Evolutionary conservation across 2,113 vertebrate species (phyloP).

Genomic region (Crypturellus undulatus): DNA sequence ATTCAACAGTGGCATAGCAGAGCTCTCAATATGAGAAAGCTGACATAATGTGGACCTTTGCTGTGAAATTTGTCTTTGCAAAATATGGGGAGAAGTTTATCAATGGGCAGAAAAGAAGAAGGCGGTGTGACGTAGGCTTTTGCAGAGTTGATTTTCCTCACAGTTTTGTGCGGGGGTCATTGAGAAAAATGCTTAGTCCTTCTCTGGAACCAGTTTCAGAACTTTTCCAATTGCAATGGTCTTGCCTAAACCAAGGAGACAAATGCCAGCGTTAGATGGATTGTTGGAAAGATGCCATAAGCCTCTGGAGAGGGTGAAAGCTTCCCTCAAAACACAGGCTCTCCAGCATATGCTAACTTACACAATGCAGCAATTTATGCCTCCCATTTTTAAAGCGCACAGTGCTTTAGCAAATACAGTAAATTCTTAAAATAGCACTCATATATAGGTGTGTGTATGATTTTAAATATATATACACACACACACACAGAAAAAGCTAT

Average conservation of each 20-base stretch:
- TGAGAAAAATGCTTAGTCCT: constrained; percentile 90
- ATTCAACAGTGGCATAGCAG: constrained; percentile 97
- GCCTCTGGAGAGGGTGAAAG: not conserved
- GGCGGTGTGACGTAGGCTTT: constrained; percentile 88
- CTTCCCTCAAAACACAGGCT: not conserved
- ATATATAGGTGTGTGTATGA: too few species aligned
- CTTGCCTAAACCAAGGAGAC: constrained; percentile 86
- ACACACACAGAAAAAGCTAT: too few species aligned
- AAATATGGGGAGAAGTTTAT: constrained; percentile 83
- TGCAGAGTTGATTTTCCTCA: constrained; percentile 89
- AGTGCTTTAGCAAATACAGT: not conserved
- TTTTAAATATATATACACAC: too few species aligned
- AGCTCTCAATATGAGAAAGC: constrained; percentile 99
- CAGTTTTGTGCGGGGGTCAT: constrained; percentile 86
- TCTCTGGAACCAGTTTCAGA: constrained; percentile 99
- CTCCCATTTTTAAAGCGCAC: not conserved
- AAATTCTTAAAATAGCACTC: not conserved
- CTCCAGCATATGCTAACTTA: not conserved
- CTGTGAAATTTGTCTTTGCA: constrained; percentile 84
- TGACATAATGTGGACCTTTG: constrained; percentile 95
- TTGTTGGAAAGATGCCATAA: not conserved
- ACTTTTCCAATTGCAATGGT: constrained; percentile 99
- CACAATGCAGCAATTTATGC: not conserved
- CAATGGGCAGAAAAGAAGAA: constrained; percentile 88
- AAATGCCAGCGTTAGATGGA: constrained; percentile 21